Percentiles rank a stretch among this genome's conserved stretches.
Conservation (phyloP, 2,797 vertebrate genomes). For the Gila robusta region DNA sequence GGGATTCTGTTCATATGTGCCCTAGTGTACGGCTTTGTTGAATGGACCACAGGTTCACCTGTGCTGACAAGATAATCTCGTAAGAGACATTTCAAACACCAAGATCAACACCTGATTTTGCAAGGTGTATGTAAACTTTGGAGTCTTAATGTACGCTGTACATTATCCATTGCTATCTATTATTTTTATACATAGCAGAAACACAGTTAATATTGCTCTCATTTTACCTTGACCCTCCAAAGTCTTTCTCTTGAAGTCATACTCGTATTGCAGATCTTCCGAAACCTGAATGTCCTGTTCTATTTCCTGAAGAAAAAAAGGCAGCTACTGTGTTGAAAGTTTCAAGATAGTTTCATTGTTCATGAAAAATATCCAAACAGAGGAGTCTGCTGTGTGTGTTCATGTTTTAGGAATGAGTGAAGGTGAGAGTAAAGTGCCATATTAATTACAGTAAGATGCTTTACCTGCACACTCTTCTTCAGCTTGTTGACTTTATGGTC, state of each 20-base stretch:
- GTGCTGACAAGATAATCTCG: background rate
- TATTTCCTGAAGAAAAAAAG: slow-evolving; percentile 70
- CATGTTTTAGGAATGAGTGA: background rate
- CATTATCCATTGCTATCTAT: background rate
- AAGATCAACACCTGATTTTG: background rate
- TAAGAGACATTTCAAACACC: background rate
- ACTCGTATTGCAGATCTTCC: slow-evolving; percentile 86
- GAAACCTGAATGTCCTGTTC: slow-evolving; percentile 85
- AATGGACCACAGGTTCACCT: slow-evolving; percentile 80
- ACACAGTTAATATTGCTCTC: background rate
- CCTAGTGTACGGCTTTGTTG: slow-evolving; percentile 88
- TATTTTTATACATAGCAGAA: background rate
- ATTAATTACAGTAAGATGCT: background rate
- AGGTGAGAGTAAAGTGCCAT: background rate
- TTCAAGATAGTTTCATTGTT: background rate
- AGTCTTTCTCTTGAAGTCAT: slow-evolving; percentile 86
- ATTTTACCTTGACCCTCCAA: slow-evolving; percentile 80
- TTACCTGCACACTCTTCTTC: slow-evolving; percentile 82
- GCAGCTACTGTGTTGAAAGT: background rate
- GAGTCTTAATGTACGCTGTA: background rate
- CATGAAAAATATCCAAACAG: background rate
- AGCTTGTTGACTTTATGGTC: slow-evolving; percentile 79
- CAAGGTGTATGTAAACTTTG: background rate
- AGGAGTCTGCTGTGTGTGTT: too few relatives aligned
- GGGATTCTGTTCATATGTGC: slow-evolving; percentile 80